Conservation (phyloP, 2,797 vertebrate species). For the Toxotes lorentzi region DNA sequence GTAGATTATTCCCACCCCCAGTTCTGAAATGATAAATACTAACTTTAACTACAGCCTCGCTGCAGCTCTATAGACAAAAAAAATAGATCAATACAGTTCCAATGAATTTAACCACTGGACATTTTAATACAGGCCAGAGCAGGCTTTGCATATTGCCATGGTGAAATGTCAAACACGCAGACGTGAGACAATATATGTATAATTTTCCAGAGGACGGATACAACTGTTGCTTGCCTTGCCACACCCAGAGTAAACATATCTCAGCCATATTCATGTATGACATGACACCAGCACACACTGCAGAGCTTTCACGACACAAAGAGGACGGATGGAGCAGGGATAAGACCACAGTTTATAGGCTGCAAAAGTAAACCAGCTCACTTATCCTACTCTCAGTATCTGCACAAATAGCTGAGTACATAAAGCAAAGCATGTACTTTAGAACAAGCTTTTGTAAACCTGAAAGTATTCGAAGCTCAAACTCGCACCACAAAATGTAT, state of each 20-base stretch:
- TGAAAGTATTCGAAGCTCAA: neutral
- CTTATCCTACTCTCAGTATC: constrained; percentile 8
- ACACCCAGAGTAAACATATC: constrained; percentile 80
- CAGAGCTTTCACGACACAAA: constrained; percentile 43
- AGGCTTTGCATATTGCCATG: constrained; percentile 66
- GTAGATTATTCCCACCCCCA: neutral
- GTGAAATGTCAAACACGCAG: constrained; percentile 56
- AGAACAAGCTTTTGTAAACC: constrained; percentile 5
- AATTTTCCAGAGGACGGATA: constrained; percentile 66
- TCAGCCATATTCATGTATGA: constrained; percentile 68
- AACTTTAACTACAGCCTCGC: constrained; percentile 2
- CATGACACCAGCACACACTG: constrained; percentile 63
- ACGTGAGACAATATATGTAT: constrained; percentile 52
- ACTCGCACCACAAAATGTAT: constrained; percentile 3
- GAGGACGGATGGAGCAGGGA: constrained; percentile 33
- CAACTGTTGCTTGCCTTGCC: constrained; percentile 67
- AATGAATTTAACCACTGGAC: constrained; percentile 19
- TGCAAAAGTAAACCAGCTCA: constrained; percentile 26
- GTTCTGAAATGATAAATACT: neutral
- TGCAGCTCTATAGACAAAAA: constrained; percentile 4
- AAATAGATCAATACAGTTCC: constrained; percentile 11
- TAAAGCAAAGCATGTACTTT: neutral
- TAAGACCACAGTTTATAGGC: constrained; percentile 39
- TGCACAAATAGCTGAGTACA: constrained; percentile 10
- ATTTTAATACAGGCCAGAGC: constrained; percentile 41